These are phyloP conservation scores for Atta cephalotes DNA, from an alignment of 1,140 invertebrate species.

Conservation along the genomic window DNA sequence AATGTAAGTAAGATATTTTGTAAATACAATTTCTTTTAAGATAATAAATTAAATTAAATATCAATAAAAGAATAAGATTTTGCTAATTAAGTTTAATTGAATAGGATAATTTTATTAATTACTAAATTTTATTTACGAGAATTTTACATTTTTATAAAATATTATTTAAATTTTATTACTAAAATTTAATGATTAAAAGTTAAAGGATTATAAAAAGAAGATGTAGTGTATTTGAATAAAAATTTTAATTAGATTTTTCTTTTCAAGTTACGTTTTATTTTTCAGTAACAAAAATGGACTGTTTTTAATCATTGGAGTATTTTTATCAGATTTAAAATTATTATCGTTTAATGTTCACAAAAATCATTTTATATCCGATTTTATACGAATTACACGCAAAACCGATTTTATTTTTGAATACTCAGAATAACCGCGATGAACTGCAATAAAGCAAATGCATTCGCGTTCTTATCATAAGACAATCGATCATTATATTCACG, in stretches of 20 bases:
- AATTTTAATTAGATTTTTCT: background rate
- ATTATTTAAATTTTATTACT: background rate
- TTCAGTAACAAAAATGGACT: background rate
- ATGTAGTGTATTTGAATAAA: background rate
- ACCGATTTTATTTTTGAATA: conserved; percentile 50
- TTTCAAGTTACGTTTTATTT: background rate
- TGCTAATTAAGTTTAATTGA: background rate
- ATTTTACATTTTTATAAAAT: background rate
- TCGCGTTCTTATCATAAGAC: conserved; percentile 52
- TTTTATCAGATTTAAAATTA: no score
- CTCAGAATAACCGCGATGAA: conserved; percentile 17
- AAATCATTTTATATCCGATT: background rate
- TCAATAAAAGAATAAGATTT: background rate
- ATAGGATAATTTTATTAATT: background rate
- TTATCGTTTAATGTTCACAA: no score
- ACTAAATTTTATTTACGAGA: background rate
- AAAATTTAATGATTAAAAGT: background rate
- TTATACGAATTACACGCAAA: conserved; percentile 30
- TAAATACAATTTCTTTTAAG: background rate
- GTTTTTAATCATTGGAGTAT: no score
- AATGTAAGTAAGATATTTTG: background rate
- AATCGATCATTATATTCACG: conserved; percentile 67
- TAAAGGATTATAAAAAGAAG: background rate
- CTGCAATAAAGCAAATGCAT: conserved; percentile 37
- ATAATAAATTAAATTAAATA: conserved; percentile 18